A percentile compares a stretch with the other conserved stretches of the same genome.
Evolutionary conservation across 2,113 vertebrate genomes (phyloP).

Genomic region (Phylloscopus whistleri): DNA sequence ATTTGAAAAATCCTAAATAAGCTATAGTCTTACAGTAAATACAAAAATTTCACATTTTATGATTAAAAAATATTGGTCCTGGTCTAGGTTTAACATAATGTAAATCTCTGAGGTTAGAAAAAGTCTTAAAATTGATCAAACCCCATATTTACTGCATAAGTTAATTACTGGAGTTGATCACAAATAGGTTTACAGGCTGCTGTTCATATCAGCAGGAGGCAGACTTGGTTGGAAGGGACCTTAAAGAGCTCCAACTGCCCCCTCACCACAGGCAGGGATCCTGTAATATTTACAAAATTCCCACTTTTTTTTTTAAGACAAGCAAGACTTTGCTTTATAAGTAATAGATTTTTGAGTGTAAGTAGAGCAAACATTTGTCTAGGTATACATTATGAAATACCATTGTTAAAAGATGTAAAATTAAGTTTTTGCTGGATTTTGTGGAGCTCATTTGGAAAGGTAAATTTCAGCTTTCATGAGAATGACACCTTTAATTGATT

Average conservation of each 20-base stretch:
- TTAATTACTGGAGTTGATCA: not conserved
- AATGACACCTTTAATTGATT: conserved; percentile 3
- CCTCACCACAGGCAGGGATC: too few relatives aligned
- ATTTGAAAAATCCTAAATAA: not conserved
- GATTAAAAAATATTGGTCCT: not conserved
- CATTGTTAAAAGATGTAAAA: not conserved
- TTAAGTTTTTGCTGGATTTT: not conserved
- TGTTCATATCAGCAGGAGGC: not conserved
- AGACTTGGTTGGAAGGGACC: not conserved
- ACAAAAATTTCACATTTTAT: not conserved
- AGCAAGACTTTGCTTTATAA: not conserved
- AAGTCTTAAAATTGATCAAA: not conserved
- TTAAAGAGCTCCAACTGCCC: not conserved
- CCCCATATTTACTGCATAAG: not conserved
- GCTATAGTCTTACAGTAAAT: not conserved
- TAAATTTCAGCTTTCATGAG: not conserved
- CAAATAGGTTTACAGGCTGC: not conserved
- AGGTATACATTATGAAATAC: not conserved
- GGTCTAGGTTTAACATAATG: not conserved
- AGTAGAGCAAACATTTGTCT: not conserved
- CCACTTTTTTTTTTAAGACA: not conserved
- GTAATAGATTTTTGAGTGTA: not conserved
- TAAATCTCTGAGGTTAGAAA: not conserved
- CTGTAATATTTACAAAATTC: not conserved
- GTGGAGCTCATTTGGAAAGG: not conserved